Evolutionary conservation across 2,113 vertebrate species (phyloP), one percentile per base, ranked within the genome.

Genomic region (Nerophis ophidion): DNA sequence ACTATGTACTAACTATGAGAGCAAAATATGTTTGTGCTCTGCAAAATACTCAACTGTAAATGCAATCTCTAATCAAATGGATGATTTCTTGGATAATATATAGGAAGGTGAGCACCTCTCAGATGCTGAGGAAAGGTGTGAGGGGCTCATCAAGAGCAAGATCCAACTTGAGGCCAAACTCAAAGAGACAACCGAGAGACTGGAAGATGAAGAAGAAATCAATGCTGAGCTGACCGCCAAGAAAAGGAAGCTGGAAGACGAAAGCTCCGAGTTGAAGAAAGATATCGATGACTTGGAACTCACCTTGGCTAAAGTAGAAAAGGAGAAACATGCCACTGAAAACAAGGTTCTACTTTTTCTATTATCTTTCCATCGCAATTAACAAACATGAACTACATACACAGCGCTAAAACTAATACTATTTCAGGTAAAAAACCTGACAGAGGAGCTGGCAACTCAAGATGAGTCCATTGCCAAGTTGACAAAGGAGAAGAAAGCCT

Each of bases 401-500:
- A 12, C 12, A 6, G 5, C 10, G 5, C 40, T 44, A 34, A 35
- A 48, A 59, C 15, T 17, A 12, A 47, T 52, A 44, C 19, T 10
- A 36, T 51, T 60, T 57, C 4, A 88, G 86, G 85, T 88, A 51
- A 88, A 88, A 79, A 88, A 88, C 58, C 66, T 88, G 57, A 86
- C 83, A 51, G 86, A 88, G 57, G 86, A 87, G 57, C 81, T 88
- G 92, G 87, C 92, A 44, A 76, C 74, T 17, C 87, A 90, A 68
- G 91, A 93, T 45, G 92, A 93, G 55, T 54, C 50, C 9, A 88
- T 93, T 10, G 88, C 89, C 50, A 93, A 92, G 80, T 66, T 93
- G n/a, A 88, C 85, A 54, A 94, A 94, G 58, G 92, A 94, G 74
- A 94, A 93, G 84, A 93, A 92, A 79, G 90, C 91, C 68, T 88